Base-by-base conservation (phyloP, 2,113 vertebrate species). In the Calypte anna region DNA sequence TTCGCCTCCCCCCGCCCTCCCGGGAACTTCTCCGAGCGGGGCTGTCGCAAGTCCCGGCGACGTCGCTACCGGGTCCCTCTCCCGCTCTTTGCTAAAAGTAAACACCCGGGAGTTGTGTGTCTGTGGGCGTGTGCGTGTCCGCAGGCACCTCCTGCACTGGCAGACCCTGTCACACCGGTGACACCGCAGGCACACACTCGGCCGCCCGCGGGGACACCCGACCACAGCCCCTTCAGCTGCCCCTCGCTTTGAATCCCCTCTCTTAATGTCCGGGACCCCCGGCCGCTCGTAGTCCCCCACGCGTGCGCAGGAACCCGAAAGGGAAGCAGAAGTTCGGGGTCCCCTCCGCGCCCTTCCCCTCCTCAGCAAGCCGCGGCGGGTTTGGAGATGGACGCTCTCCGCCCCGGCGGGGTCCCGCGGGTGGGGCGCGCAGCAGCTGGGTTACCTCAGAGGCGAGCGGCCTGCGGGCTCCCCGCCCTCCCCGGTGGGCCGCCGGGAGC, bases 21-120 rank as follows among this genome's bases (percentile, higher is more conserved):
- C 36, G 57, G 77, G 46, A 95, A 96, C 95, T 97, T 94, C 90
- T 85, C 77, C 18, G 18, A 90, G 70, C 80, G 46, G 69, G 48
- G 77, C 38, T 90, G 82, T 50, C 67, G 33, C 76, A 63, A 48
- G 53, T 86, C 30, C 89, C 83, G 40, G 85, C 30, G 50, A 22
- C 30, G 11, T 27, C 53, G 46, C 74, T 82, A 77, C 73, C 68
- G 38, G 78, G 36, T 74, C 66, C 78, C 78, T 78, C 67, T 61
- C 69, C 78, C n/a, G 31, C 40, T 82, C 74, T 54, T 9, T 10
- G 73, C 96, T 11, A 24, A 20, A 63, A 66, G 90, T 28, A 23
- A 63, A 76, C 85, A 86, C 25, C 22, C 24, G 59, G 8, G 91
- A 94, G 88, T 16, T 90, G 69, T 33, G 27, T 51, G 85, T 90